Evolutionary conservation across 2,113 vertebrate species (phyloP).

Genomic region (Neomonachus schauinslandi): DNA sequence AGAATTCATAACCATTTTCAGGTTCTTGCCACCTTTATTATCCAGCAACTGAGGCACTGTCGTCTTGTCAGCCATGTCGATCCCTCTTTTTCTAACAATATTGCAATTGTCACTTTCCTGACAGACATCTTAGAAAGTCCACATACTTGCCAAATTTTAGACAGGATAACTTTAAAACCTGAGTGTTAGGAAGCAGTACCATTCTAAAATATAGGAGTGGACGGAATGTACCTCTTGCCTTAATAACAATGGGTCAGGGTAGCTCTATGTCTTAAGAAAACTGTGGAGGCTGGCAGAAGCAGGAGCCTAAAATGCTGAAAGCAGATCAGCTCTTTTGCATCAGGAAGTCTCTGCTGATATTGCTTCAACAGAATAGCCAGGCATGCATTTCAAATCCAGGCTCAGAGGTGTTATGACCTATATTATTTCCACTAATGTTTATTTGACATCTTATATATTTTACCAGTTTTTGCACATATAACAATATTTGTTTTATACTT

Average conservation of each 20-base stretch:
- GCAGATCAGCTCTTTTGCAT: not conserved
- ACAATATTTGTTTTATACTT: not conserved
- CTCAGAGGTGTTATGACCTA: not conserved
- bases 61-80: constrained; percentile 3
- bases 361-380: not conserved
- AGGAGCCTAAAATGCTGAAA: not conserved
- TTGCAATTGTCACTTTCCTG: constrained; percentile 31
- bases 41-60: constrained; percentile 32
- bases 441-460: not conserved
- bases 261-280: not conserved
- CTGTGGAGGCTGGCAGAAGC: not conserved
- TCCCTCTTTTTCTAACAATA: constrained; percentile 44
- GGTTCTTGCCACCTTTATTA: constrained; percentile 54
- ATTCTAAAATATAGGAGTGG: not conserved
- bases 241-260: not conserved
- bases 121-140: constrained; percentile 46
- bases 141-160: constrained; percentile 35
- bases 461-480: not conserved
- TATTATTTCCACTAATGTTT: not conserved
- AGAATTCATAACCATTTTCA: constrained; percentile 63
- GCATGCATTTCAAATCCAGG: not conserved
- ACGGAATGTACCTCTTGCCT: not conserved
- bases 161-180: constrained; percentile 15
- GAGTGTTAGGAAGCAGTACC: not conserved
- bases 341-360: not conserved